phyloP scores from a whole-genome alignment of 2,113 vertebrate species.

The Plotosus lineatus region DNA sequence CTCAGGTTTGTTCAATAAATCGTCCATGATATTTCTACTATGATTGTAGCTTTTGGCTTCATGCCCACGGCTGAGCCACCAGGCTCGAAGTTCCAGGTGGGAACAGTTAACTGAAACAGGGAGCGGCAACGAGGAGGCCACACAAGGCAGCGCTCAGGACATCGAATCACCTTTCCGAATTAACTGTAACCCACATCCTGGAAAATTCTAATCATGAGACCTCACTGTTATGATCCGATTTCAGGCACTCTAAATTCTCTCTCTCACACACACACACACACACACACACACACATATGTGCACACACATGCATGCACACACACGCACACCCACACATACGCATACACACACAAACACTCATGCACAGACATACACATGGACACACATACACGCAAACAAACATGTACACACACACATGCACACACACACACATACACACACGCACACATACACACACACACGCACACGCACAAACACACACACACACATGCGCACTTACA shows the following conservation, averaged over 20 bases:
- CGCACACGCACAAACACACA: slow-evolving; percentile 26
- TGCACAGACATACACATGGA: slow-evolving; percentile 25
- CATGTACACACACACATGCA: slow-evolving; percentile 22
- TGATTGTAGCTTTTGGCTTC: slow-evolving; percentile 19
- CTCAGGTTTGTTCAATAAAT: slow-evolving; percentile 24
- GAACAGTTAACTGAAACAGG: slow-evolving; percentile 22
- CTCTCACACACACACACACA: slow-evolving; percentile 31
- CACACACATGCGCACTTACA: too few species aligned
- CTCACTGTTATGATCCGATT: slow-evolving; percentile 51
- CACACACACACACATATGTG: slow-evolving; percentile 27
- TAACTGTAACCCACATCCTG: slow-evolving; percentile 51
- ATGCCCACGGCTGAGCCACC: slow-evolving; percentile 33
- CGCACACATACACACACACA: slow-evolving; percentile 32
- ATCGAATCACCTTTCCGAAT: slow-evolving; percentile 36
- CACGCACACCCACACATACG: slow-evolving; percentile 13
- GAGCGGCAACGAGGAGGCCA: slow-evolving; percentile 41
- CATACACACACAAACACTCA: background rate
- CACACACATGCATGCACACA: slow-evolving; percentile 19
- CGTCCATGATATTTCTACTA: slow-evolving; percentile 29
- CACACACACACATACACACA: slow-evolving; percentile 31
- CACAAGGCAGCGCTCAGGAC: slow-evolving; percentile 32
- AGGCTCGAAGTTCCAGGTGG: slow-evolving; percentile 44
- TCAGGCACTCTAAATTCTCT: slow-evolving; percentile 22
- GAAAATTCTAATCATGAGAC: slow-evolving; percentile 62
- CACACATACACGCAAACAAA: slow-evolving; percentile 31